A percentile compares a stretch with the other conserved stretches of the same genome.
These are phyloP conservation scores for Cacoxenus indagator DNA, from an alignment of 2,888 invertebrate species.

Conservation along the genomic window DNA sequence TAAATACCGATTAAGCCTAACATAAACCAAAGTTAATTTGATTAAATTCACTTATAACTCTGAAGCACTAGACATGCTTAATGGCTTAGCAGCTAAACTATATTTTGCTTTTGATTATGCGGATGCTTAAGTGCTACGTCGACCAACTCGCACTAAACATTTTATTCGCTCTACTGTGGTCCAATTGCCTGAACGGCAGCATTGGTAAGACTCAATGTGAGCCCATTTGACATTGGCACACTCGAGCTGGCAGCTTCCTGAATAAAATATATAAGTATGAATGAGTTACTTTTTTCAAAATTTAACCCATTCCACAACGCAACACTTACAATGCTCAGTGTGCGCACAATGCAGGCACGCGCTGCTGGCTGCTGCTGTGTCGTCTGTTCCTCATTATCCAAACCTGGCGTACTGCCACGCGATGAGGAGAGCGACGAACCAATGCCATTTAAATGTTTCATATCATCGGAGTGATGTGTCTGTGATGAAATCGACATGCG, in stretches of 20 bases:
- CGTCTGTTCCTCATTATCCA: slow-evolving; percentile 58
- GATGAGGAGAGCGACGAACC: slow-evolving; percentile 62
- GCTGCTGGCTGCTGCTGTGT: slow-evolving; percentile 43
- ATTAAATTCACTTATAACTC: not conserved
- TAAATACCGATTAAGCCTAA: not conserved
- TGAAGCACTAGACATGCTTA: not conserved
- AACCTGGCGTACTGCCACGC: slow-evolving; percentile 67
- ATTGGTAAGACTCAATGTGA: slow-evolving; percentile 64
- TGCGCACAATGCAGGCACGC: slow-evolving; percentile 67
- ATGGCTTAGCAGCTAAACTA: not conserved
- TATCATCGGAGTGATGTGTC: slow-evolving; percentile 62
- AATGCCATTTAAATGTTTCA: slow-evolving; percentile 64
- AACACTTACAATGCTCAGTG: slow-evolving; percentile 70
- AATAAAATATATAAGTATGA: not conserved
- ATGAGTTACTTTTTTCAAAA: slow-evolving; percentile 8
- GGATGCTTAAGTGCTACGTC: not conserved
- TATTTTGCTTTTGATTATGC: not conserved
- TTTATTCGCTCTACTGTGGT: slow-evolving; percentile 36
- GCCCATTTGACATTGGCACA: slow-evolving; percentile 58
- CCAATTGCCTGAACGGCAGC: slow-evolving; percentile 56
- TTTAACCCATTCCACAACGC: not conserved
- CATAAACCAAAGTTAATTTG: not conserved
- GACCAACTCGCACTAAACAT: not conserved
- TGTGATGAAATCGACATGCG: slow-evolving; percentile 64
- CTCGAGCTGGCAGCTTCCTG: slow-evolving; percentile 46